Percentiles rank a stretch among this genome's conserved stretches.
Conservation (phyloP, 2,113 vertebrate species). For the Lates calcarifer region DNA sequence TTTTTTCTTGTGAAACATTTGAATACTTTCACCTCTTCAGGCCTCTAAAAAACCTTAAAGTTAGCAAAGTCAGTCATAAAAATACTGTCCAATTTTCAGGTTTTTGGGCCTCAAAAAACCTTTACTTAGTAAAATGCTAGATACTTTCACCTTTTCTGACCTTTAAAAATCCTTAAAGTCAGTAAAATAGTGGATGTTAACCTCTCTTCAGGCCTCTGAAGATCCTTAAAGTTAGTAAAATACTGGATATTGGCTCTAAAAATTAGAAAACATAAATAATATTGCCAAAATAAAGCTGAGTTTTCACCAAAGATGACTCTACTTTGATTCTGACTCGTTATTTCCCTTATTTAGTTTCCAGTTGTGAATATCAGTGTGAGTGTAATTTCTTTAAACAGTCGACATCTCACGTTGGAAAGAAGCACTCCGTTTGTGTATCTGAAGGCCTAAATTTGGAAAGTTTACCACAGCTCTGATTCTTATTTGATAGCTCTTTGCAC, state of each 20-base stretch:
- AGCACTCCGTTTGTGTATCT: constrained; percentile 3
- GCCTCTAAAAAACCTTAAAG: not conserved
- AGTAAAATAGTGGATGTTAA: no score
- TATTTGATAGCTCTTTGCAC: constrained; percentile 4
- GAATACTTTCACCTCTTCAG: not conserved
- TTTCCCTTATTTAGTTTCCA: not conserved
- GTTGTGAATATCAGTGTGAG: not conserved
- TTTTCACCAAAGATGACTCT: not conserved
- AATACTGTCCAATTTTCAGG: no score
- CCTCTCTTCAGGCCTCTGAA: no score
- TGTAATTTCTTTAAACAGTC: not conserved
- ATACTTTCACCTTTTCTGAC: fast-evolving
- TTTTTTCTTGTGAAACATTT: not conserved
- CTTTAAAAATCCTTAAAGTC: no score
- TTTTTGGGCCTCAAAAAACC: no score
- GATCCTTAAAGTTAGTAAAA: not conserved
- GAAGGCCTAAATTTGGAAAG: constrained; percentile 31
- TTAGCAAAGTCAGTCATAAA: no score
- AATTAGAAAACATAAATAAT: constrained; percentile 4
- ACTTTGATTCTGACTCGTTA: not conserved
- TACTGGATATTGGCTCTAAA: not conserved
- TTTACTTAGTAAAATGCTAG: no score
- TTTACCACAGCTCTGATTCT: not conserved
- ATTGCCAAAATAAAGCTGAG: not conserved
- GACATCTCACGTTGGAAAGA: not conserved